A percentile compares a stretch with the other conserved stretches of the same genome.
These are phyloP conservation scores for Atrina japonica DNA, from an alignment of 2,888 invertebrate genomes.

Conservation along the genomic window DNA sequence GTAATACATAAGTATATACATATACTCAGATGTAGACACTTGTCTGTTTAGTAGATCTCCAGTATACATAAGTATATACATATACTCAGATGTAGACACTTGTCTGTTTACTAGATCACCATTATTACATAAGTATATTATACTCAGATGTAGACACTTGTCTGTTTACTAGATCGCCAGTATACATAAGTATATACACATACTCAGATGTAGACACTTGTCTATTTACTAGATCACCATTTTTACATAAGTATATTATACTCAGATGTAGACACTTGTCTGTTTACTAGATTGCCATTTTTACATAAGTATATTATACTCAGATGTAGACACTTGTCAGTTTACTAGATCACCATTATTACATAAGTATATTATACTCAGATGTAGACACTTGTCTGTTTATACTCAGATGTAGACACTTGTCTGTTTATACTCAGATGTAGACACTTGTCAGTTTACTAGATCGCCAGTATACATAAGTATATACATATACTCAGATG, in stretches of 20 bases:
- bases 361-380: too few relatives aligned
- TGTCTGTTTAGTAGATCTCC: neutral
- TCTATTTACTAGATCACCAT: too few relatives aligned
- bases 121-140: constrained; percentile 40
- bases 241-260: neutral
- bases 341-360: too few relatives aligned
- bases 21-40: neutral
- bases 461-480: neutral
- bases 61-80: neutral
- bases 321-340: too few relatives aligned
- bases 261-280: neutral
- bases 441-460: too few relatives aligned
- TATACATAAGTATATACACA: neutral
- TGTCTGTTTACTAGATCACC: constrained; percentile 49
- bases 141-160: neutral
- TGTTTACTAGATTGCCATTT: too few relatives aligned
- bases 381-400: too few relatives aligned
- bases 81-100: neutral
- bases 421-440: too few relatives aligned
- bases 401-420: too few relatives aligned
- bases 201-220: too few relatives aligned
- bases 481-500: neutral
- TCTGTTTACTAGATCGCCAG: neutral
- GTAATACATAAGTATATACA: constrained; percentile 32
- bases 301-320: neutral